Conservation (phyloP, 2,888 invertebrate species). For the Meteorus cinctellus region DNA sequence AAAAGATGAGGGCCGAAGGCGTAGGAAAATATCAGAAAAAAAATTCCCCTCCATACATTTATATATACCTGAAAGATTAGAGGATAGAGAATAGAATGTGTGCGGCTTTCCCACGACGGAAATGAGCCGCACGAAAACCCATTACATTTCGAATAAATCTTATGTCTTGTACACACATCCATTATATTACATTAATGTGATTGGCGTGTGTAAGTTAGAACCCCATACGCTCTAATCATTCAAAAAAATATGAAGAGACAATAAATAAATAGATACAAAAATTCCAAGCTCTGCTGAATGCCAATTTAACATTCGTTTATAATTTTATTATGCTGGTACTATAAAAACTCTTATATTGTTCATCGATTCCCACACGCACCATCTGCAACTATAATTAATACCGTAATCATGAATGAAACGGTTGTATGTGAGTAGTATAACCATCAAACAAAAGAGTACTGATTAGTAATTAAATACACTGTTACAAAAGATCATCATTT, state of each 20-base stretch:
- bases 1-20: slow-evolving; percentile 14
- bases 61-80: slow-evolving; percentile 8
- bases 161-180: slow-evolving; percentile 3
- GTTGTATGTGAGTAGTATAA: slow-evolving; percentile 10
- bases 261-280: neutral
- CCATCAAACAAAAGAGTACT: neutral
- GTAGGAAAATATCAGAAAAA: neutral
- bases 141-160: slow-evolving; percentile 1
- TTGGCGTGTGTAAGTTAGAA: neutral
- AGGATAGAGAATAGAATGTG: slow-evolving; percentile 1
- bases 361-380: slow-evolving; percentile 9
- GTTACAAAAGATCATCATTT: slow-evolving; percentile 2
- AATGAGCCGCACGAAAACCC: slow-evolving; percentile 22
- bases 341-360: slow-evolving; percentile 18
- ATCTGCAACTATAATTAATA: neutral
- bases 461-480: slow-evolving; percentile 24
- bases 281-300: no score
- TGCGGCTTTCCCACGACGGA: slow-evolving; percentile 26
- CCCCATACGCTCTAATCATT: neutral
- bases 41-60: no score
- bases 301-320: neutral
- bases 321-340: slow-evolving; percentile 23
- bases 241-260: neutral
- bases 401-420: neutral
- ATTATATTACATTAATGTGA: neutral